A percentile compares a stretch with the other conserved stretches of the same genome.
Evolutionary conservation across 1,140 invertebrate species (phyloP).

Genomic region (Ladona fulva): DNA sequence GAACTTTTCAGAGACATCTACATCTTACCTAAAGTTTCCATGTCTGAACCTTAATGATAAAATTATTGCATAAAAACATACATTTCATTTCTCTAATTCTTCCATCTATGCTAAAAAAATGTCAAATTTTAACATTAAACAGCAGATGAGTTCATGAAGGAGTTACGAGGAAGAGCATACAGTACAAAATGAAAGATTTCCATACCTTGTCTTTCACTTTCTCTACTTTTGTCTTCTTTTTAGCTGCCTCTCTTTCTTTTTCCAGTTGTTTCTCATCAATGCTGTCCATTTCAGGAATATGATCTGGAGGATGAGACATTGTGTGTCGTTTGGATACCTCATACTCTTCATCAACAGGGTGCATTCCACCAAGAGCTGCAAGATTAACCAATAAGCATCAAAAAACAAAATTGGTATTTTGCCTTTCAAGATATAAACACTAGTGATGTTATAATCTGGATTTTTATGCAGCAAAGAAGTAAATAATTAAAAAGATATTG

Average conservation of each 20-base stretch:
- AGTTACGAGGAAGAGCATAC: neutral
- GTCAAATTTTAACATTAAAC: too few species aligned
- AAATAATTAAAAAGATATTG: too few species aligned
- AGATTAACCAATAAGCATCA: neutral
- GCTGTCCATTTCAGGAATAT: conserved; percentile 53
- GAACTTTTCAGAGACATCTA: too few species aligned
- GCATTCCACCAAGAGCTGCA: conserved; percentile 38
- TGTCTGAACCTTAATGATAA: neutral
- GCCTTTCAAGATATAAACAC: neutral
- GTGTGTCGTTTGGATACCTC: conserved; percentile 78
- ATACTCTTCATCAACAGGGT: conserved; percentile 31
- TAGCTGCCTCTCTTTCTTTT: conserved; percentile 31
- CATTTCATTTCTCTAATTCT: too few species aligned
- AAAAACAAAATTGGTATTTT: neutral
- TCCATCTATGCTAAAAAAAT: too few species aligned
- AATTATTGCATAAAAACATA: too few species aligned
- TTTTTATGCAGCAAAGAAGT: too few species aligned
- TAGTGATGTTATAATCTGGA: too few species aligned
- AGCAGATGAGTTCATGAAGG: too few species aligned
- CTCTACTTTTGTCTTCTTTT: conserved; percentile 40
- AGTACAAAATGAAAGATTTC: neutral
- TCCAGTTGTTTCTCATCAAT: conserved; percentile 41
- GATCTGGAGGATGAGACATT: conserved; percentile 71
- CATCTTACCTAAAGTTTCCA: too few species aligned
- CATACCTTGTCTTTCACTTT: conserved; percentile 65